phyloP scores from a whole-genome alignment of 2,113 vertebrate species.

The Microtus pennsylvanicus region DNA sequence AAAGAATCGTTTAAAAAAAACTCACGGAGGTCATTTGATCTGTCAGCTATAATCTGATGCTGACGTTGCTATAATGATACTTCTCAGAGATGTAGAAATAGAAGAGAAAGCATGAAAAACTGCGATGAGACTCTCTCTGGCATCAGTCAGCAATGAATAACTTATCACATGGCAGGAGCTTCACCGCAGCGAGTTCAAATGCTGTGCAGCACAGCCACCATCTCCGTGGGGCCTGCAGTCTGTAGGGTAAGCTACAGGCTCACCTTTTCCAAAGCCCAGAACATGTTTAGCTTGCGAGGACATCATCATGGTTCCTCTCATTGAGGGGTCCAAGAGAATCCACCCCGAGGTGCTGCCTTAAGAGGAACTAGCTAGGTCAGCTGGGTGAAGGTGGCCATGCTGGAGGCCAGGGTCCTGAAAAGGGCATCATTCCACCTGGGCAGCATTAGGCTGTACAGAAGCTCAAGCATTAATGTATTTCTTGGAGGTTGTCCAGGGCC shows the following conservation, averaged over 20 bases:
- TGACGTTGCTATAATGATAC: slow-evolving; percentile 45
- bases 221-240: neutral
- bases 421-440: neutral
- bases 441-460: neutral
- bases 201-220: neutral
- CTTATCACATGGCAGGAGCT: neutral
- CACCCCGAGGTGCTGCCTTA: neutral
- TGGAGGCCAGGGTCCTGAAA: rapidly evolving
- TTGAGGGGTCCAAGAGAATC: neutral
- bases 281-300: neutral
- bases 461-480: neutral
- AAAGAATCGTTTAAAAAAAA: slow-evolving; percentile 36
- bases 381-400: neutral
- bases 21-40: slow-evolving; percentile 7
- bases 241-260: neutral
- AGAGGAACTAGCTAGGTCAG: neutral
- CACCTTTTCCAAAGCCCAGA: neutral
- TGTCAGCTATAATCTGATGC: slow-evolving; percentile 7
- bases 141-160: neutral
- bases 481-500: neutral
- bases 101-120: slow-evolving; percentile 24
- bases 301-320: neutral
- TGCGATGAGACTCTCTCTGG: neutral
- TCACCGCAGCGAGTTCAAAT: neutral
- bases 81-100: neutral